Conservation (phyloP, 1,140 invertebrate species). For the Alviniconcha marisindica region DNA sequence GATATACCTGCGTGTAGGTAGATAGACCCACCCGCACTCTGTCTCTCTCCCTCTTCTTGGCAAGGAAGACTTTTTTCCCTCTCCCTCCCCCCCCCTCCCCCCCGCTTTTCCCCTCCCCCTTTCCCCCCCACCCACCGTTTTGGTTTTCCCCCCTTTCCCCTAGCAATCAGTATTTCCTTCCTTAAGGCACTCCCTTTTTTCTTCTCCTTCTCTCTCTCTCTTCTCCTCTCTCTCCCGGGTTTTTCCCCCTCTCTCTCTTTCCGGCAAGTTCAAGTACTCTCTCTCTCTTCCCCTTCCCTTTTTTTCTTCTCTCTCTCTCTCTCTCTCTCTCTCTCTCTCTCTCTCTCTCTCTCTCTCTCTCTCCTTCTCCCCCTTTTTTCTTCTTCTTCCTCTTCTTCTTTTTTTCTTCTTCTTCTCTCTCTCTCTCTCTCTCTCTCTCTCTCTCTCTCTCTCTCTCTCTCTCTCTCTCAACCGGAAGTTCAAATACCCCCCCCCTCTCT, state of each 20-base stretch:
- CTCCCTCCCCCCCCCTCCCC: too few species aligned
- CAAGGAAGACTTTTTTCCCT: too few species aligned
- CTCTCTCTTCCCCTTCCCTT: conserved; percentile 39
- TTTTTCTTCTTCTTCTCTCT: background rate
- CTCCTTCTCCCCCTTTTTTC: background rate
- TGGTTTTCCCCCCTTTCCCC: too few species aligned
- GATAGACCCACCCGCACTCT: background rate
- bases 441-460: conserved; percentile 31
- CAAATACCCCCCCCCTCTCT: too few species aligned
- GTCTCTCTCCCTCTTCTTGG: too few species aligned
- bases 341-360: conserved; percentile 21
- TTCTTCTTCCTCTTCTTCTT: background rate
- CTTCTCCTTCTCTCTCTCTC: background rate
- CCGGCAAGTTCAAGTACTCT: too few species aligned
- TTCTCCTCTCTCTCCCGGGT: background rate
- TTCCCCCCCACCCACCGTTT: too few species aligned
- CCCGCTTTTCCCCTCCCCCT: too few species aligned
- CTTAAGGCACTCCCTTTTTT: too few species aligned
- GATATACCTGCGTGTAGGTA: too few species aligned
- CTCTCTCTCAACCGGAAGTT: conserved; percentile 20
- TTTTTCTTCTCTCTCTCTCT: conserved; percentile 38
- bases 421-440: background rate
- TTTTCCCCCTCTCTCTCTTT: too few species aligned
- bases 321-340: conserved; percentile 34
- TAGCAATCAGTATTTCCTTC: too few species aligned